These are phyloP conservation scores for Oscarella lobularis DNA, from an alignment of 37 sponge, comb jelly and placozoan genomes.

Conservation along the genomic window DNA sequence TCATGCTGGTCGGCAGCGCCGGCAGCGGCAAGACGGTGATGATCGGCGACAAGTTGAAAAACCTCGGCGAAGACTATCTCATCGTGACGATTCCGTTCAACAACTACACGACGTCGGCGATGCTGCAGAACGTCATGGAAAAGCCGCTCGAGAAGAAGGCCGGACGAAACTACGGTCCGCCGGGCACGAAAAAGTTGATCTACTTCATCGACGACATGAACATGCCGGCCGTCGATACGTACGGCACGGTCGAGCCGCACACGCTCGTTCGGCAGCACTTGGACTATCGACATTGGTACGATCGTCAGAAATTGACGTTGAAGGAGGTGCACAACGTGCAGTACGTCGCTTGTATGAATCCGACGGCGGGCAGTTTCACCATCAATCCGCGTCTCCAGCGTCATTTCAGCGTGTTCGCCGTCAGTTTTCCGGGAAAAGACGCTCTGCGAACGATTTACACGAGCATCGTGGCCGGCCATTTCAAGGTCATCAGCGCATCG, in stretches of 20 bases:
- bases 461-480: slow-evolving; percentile 16
- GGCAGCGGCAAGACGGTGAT: slow-evolving; percentile 97
- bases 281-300: slow-evolving; percentile 94
- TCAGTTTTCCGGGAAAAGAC: slow-evolving; percentile 16
- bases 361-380: slow-evolving; percentile 98
- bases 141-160: slow-evolving; percentile 15
- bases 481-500: no score
- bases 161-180: slow-evolving; percentile 24
- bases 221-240: slow-evolving; percentile 52
- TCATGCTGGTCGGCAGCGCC: slow-evolving; percentile 92
- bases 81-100: slow-evolving; percentile 84
- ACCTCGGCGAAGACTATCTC: slow-evolving; percentile 45
- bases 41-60: slow-evolving; percentile 56
- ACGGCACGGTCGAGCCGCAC: slow-evolving; percentile 96
- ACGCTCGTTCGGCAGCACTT: slow-evolving; percentile 93
- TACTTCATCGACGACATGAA: slow-evolving; percentile 27
- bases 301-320: slow-evolving; percentile 74
- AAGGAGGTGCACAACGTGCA: slow-evolving; percentile 93
- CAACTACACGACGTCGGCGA: slow-evolving; percentile 92
- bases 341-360: slow-evolving; percentile 98
- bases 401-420: slow-evolving; percentile 22
- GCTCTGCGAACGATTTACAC: slow-evolving; percentile 22
- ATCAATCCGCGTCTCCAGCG: slow-evolving; percentile 53
- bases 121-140: slow-evolving; percentile 69
- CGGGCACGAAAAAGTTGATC: slow-evolving; percentile 25